A percentile compares a stretch with the other conserved stretches of the same genome.
Evolutionary conservation across 2,113 vertebrate species (phyloP).

Genomic region (Odontophorus gujanensis): DNA sequence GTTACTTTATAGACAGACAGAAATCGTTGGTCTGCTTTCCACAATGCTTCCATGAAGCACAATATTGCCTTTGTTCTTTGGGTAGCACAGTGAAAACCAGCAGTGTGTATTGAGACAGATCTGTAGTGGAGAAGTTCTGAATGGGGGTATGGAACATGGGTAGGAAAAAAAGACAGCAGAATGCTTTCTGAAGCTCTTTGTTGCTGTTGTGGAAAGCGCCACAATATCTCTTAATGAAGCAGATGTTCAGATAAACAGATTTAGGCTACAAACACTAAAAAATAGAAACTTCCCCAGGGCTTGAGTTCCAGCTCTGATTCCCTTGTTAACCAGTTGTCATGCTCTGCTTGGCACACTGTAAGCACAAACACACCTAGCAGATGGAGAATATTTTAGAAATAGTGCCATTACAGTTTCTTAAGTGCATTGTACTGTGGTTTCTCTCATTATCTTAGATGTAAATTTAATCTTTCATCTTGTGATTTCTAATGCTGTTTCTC

Average conservation of each 20-base stretch:
- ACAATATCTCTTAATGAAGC: constrained; percentile 60
- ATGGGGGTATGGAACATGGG: rapidly evolving
- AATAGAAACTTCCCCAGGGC: not conserved
- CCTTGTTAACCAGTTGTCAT: not conserved
- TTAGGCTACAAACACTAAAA: not conserved
- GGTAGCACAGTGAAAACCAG: not conserved
- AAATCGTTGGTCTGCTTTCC: constrained; percentile 1
- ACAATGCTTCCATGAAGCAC: not conserved
- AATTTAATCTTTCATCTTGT: not conserved
- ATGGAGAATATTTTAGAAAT: not conserved
- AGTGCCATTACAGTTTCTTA: not conserved
- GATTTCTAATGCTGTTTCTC: not conserved
- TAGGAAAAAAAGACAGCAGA: not conserved
- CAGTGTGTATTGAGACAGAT: not conserved
- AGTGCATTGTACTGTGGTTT: not conserved
- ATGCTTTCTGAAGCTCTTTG: constrained; percentile 42
- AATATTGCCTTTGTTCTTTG: not conserved
- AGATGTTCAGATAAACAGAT: constrained; percentile 62
- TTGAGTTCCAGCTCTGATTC: constrained; percentile 7
- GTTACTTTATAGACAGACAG: not conserved
- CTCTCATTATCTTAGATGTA: not conserved
- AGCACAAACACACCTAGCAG: not conserved
- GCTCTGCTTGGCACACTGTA: not conserved
- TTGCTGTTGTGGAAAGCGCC: constrained; percentile 32
- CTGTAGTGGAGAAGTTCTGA: not conserved